Base-by-base conservation (phyloP, 2,888 invertebrate species). In the Cryptocephalus moraei region DNA sequence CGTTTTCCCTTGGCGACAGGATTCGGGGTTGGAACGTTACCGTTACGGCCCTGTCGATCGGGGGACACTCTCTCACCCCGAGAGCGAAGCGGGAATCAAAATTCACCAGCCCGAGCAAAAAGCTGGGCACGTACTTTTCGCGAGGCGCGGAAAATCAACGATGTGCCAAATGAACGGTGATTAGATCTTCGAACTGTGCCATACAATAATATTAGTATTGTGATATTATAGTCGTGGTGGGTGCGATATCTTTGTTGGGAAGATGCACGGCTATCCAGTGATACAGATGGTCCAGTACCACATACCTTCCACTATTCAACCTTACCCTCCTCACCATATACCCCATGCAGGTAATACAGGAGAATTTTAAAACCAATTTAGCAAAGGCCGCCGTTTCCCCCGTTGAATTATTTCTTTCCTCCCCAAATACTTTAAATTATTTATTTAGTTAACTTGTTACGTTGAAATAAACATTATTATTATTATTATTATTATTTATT, bases 221-320 rank as follows among this genome's bases (percentile, higher is more conserved):
- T 39, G 46, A 46, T 44, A 46, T 46, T 45, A 47, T 44, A 14
- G 14, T 12, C 34, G 39, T 48, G 41, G 10, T 31, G 33, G 33
- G 10, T 31, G 33, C 32, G 42, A 32, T 39, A 40, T 33, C 13
- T 42, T 39, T 40, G 42, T 22, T 32, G 9, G 9, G 31, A 58
- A 62, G 57, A 79, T 80, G 79, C 79, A 79, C 60, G 79, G 79
- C 47, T 79, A 78, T 70, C 79, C 79, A 46, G 78, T 80, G 52
- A 80, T 81, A 80, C 81, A 80, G 73, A 77, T 81, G 54, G 73
- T 81, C 47, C 80, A 81, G 59, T 81, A 81, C 64, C 77, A 80
- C 65, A 76, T 80, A 58, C 77, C 78, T 57, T 73, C 72, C 70
- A 34, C 65, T 9, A 57, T 68, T 50, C 67, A 63, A 54, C 64